A percentile compares a stretch with the other conserved stretches of the same genome.
phyloP scores from a whole-genome alignment of 2,888 invertebrate species.

The Electrophaes corylata region DNA sequence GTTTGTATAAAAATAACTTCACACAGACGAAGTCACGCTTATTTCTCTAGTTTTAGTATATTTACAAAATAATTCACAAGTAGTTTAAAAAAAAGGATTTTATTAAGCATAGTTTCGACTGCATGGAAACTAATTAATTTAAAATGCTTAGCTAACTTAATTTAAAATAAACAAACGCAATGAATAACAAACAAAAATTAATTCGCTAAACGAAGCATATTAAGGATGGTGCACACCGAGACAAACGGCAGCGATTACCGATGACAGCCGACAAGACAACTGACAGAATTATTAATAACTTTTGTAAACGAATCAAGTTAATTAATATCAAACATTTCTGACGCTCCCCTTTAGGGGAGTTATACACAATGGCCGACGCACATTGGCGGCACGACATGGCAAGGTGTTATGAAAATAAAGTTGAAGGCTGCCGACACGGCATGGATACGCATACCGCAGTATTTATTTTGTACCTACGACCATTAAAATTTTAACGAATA shows the following conservation, averaged over 20 bases:
- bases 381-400: too few relatives aligned
- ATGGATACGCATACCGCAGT: too few relatives aligned
- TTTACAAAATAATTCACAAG: background rate
- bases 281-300: slow-evolving; percentile 68
- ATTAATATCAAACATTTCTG: slow-evolving; percentile 77
- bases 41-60: background rate
- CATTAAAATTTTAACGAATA: too few relatives aligned
- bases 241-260: slow-evolving; percentile 68
- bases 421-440: too few relatives aligned
- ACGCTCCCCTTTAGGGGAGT: slow-evolving; percentile 28
- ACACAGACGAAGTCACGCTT: too few relatives aligned
- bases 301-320: slow-evolving; percentile 51
- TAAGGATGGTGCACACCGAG: slow-evolving; percentile 41
- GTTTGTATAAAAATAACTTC: too few relatives aligned
- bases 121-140: background rate
- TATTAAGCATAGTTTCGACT: too few relatives aligned
- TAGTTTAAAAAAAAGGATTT: too few relatives aligned
- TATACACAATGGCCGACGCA: too few relatives aligned
- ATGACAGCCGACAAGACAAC: slow-evolving; percentile 67
- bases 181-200: slow-evolving; percentile 39
- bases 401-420: too few relatives aligned
- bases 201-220: slow-evolving; percentile 37
- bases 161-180: slow-evolving; percentile 19
- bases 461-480: too few relatives aligned
- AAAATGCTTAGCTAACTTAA: slow-evolving; percentile 8